Evolutionary conservation across 1,140 invertebrate species (phyloP).

Genomic region (Phortica variegata): DNA sequence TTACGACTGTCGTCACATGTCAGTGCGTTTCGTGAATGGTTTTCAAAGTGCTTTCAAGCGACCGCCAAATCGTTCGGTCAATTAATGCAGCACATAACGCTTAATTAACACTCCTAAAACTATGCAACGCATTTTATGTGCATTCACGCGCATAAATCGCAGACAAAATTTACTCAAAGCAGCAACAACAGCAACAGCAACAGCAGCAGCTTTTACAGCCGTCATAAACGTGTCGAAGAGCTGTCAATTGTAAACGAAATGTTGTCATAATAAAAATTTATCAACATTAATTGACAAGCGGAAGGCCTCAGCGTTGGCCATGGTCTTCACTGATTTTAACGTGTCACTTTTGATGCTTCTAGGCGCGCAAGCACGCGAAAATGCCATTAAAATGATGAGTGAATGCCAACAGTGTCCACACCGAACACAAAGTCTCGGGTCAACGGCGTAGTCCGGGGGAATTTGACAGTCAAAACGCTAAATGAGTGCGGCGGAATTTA

Average conservation of each 20-base stretch:
- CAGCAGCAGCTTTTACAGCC: constrained; percentile 1
- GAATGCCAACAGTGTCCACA: constrained; percentile 29
- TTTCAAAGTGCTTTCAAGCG: no score
- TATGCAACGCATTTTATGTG: constrained; percentile 47
- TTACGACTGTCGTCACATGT: no score
- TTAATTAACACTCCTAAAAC: constrained; percentile 40
- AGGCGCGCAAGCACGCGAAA: constrained; percentile 41
- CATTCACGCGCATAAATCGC: no score
- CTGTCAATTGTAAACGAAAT: constrained; percentile 38
- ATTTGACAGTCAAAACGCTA: no score
- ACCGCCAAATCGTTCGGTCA: no score
- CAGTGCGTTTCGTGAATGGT: no score
- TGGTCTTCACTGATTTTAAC: constrained; percentile 33
- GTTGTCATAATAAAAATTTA: constrained; percentile 46
- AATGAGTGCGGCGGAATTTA: no score
- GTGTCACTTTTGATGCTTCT: constrained; percentile 19
- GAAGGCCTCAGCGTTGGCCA: constrained; percentile 9
- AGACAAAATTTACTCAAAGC: no score
- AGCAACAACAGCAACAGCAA: constrained; percentile 13
- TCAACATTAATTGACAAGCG: constrained; percentile 46
- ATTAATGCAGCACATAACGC: constrained; percentile 23
- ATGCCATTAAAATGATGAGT: constrained; percentile 50
- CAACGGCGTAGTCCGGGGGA: no score
- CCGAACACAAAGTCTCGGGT: no score
- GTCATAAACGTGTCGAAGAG: constrained; percentile 38